Percentiles rank a stretch among this genome's conserved stretches.
phyloP scores from a whole-genome alignment of 2,113 vertebrate species.

The Tringa solitaria region DNA sequence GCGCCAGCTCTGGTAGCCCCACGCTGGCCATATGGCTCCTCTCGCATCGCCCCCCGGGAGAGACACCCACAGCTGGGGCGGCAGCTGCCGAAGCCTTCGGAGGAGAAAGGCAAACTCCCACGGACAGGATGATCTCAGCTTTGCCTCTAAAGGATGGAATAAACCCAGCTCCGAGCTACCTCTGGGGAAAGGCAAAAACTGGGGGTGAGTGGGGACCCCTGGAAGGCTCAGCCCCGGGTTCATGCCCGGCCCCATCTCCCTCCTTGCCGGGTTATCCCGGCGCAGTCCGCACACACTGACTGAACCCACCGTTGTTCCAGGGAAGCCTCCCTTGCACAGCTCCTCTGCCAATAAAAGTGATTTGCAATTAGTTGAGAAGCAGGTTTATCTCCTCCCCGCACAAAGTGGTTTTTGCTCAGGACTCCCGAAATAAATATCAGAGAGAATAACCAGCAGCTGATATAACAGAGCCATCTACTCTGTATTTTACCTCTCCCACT shows the following conservation, averaged over 20 bases:
- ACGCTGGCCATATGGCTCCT: not conserved
- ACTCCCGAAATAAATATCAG: slow-evolving; percentile 7
- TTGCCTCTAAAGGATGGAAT: not conserved
- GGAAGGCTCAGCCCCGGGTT: not conserved
- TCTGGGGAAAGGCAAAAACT: rapidly evolving
- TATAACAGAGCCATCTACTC: not conserved
- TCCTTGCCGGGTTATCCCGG: not conserved
- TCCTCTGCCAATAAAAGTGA: not conserved
- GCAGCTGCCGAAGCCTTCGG: not conserved
- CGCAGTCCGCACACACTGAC: not conserved
- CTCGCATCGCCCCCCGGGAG: rapidly evolving
- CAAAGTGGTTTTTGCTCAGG: not conserved
- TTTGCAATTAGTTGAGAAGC: slow-evolving; percentile 17
- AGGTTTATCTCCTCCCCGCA: not conserved
- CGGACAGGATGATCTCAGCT: not conserved
- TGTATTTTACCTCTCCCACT: not conserved
- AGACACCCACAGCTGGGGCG: not conserved
- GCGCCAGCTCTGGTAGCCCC: not conserved
- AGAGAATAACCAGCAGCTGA: not conserved
- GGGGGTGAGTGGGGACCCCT: rapidly evolving
- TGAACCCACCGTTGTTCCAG: not conserved
- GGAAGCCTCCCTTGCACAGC: not conserved
- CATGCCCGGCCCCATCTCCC: not conserved
- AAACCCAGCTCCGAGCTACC: rapidly evolving
- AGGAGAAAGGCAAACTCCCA: not conserved